Conservation (phyloP, 2,113 vertebrate genomes). For the Lethenteron reissneri region DNA sequence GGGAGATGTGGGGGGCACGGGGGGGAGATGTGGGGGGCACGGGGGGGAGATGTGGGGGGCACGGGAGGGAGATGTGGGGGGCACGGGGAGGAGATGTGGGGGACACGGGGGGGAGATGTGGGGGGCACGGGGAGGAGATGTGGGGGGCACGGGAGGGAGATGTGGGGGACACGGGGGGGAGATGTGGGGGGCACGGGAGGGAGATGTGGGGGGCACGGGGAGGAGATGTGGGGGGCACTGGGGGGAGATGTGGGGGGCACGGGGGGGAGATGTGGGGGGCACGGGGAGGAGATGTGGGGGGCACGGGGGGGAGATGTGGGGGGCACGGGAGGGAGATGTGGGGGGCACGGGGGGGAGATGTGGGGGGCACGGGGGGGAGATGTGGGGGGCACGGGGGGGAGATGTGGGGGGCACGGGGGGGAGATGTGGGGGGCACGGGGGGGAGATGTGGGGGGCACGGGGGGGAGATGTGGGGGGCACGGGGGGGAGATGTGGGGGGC, state of each 20-base stretch:
- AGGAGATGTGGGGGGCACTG: slow-evolving; percentile 3
- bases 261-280: not conserved
- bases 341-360: not conserved
- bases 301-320: not conserved
- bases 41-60: not conserved
- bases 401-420: not conserved
- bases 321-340: not conserved
- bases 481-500: not conserved
- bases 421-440: not conserved
- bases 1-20: not conserved
- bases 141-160: not conserved
- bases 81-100: not conserved
- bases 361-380: not conserved
- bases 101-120: not conserved
- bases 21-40: not conserved
- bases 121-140: not conserved
- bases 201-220: not conserved
- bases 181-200: not conserved
- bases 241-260: not conserved
- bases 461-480: not conserved
- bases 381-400: not conserved
- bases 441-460: not conserved
- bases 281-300: not conserved
- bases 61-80: not conserved
- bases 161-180: not conserved